phyloP scores from a whole-genome alignment of 1,140 invertebrate genomes.

The Heterodera carotae region DNA sequence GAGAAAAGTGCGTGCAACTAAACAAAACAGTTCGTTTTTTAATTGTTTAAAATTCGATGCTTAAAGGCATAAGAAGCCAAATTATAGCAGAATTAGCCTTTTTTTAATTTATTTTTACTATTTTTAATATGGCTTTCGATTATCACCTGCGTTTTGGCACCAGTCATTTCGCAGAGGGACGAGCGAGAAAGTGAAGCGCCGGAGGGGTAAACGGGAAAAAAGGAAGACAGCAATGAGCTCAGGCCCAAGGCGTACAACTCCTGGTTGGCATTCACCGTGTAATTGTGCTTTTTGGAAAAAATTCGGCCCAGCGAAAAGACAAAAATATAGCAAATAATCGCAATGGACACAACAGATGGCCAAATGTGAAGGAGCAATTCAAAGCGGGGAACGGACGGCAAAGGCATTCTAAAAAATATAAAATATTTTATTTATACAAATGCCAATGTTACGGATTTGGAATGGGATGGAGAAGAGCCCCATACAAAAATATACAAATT shows the following conservation, averaged over 20 bases:
- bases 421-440: too few species aligned
- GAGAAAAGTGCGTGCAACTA: conserved; percentile 63
- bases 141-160: conserved; percentile 58
- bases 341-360: conserved; percentile 67
- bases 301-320: conserved; percentile 71
- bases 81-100: too few species aligned
- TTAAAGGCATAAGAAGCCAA: too few species aligned
- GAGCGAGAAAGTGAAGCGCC: conserved; percentile 69
- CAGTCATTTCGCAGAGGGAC: conserved; percentile 63
- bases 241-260: conserved; percentile 70
- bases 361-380: conserved; percentile 59
- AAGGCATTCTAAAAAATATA: conserved; percentile 63
- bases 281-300: conserved; percentile 71
- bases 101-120: too few species aligned
- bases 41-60: too few species aligned
- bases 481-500: background rate
- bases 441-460: too few species aligned
- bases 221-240: conserved; percentile 68
- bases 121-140: background rate
- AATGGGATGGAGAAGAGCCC: too few species aligned
- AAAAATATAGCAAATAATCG: conserved; percentile 71
- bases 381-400: conserved; percentile 64
- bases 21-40: conserved; percentile 5
- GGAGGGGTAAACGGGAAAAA: conserved; percentile 70
- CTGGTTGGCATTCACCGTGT: conserved; percentile 71